These are phyloP conservation scores for Perca schrenkii DNA, from an alignment of 2,113 vertebrate genomes.

Conservation along the genomic window DNA sequence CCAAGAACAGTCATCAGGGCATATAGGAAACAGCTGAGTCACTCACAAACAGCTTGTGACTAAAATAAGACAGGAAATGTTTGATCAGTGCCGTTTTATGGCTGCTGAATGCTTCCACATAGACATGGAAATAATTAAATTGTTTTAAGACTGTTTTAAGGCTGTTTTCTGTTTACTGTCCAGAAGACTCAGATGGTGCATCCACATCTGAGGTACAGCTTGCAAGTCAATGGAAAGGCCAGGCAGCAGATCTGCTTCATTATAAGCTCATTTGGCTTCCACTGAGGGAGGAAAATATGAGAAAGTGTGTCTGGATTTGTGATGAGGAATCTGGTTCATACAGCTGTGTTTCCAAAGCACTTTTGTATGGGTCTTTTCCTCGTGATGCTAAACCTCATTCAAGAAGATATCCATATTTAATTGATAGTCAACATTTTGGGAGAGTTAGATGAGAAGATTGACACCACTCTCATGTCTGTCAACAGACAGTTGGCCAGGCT, in stretches of 20 bases:
- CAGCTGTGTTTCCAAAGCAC: conserved; percentile 8
- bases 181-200: conserved; percentile 40
- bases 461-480: neutral
- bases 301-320: conserved; percentile 1
- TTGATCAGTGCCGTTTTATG: conserved; percentile 2
- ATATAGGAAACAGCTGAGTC: conserved; percentile 2
- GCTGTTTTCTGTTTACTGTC: conserved; percentile 10
- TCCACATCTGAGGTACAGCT: conserved; percentile 1
- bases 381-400: neutral
- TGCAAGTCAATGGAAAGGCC: conserved; percentile 5
- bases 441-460: neutral
- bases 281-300: conserved; percentile 21
- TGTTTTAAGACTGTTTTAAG: neutral
- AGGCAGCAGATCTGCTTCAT: conserved; percentile 21
- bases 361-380: neutral
- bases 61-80: conserved; percentile 14
- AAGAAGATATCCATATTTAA: neutral
- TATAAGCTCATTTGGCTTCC: conserved; percentile 1
- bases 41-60: conserved; percentile 1
- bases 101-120: neutral
- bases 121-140: neutral
- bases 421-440: neutral
- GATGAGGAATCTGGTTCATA: conserved; percentile 15
- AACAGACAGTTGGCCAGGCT: neutral
- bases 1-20: neutral